These are phyloP conservation scores for Candoia aspera DNA, from an alignment of 2,113 vertebrate species.

Conservation along the genomic window DNA sequence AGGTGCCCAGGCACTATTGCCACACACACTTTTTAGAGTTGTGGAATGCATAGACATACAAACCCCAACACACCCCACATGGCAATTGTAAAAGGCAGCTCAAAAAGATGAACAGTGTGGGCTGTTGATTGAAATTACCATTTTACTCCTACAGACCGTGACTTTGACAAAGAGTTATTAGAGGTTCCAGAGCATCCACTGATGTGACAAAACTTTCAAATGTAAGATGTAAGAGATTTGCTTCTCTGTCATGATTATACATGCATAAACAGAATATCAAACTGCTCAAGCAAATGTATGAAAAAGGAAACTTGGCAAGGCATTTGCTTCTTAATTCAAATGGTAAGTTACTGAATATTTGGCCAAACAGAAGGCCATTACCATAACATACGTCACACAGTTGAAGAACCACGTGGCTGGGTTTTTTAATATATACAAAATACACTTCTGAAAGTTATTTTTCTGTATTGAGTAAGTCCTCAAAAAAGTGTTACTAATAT, in stretches of 20 bases:
- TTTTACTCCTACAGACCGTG: background rate
- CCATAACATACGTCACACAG: too few species aligned
- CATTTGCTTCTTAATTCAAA: constrained; percentile 20
- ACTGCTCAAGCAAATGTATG: background rate
- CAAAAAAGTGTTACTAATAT: constrained; percentile 31
- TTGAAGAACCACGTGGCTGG: too few species aligned
- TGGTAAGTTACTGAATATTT: constrained; percentile 32
- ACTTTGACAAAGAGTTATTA: constrained; percentile 12
- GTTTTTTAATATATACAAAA: constrained; percentile 26
- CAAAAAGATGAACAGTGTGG: constrained; percentile 31
- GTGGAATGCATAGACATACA: background rate
- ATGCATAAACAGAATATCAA: constrained; percentile 47
- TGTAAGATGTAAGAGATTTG: constrained; percentile 2
- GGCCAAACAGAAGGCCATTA: constrained; percentile 37
- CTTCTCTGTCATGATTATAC: constrained; percentile 1
- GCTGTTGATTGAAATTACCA: constrained; percentile 28
- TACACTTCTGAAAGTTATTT: background rate
- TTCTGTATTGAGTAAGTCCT: constrained; percentile 33
- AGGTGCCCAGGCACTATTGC: background rate
- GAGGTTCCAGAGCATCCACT: background rate
- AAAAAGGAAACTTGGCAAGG: constrained; percentile 29
- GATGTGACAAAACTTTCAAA: constrained; percentile 50
- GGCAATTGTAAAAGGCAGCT: constrained; percentile 39
- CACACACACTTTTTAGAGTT: background rate
- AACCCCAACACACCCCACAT: background rate